Conservation (phyloP, 2,113 vertebrate genomes). For the Sander vitreus region DNA sequence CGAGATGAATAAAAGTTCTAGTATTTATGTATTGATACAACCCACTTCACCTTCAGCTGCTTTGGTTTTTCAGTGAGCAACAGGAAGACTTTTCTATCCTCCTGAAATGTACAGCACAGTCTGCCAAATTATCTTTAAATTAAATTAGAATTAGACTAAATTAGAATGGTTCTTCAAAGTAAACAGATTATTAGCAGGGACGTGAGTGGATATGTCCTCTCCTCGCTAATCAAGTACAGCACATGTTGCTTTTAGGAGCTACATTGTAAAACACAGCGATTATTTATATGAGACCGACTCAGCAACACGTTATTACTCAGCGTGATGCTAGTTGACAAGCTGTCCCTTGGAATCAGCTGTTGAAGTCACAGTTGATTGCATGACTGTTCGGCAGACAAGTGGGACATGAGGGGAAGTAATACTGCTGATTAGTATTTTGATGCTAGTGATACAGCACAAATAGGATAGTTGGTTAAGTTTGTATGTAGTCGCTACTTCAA, state of each 20-base stretch:
- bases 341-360: slow-evolving; percentile 70
- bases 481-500: neutral
- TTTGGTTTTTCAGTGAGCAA: slow-evolving; percentile 1
- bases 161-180: slow-evolving; percentile 17
- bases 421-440: slow-evolving; percentile 37
- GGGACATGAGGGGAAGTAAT: slow-evolving; percentile 32
- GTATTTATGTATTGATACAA: slow-evolving; percentile 11
- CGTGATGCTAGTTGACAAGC: slow-evolving; percentile 72
- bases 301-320: slow-evolving; percentile 64
- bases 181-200: slow-evolving; percentile 41
- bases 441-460: neutral
- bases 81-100: neutral
- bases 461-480: neutral
- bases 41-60: slow-evolving; percentile 4
- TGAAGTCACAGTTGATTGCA: slow-evolving; percentile 62
- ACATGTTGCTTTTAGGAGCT: slow-evolving; percentile 29
- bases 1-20: too few species aligned
- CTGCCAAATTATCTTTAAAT: slow-evolving; percentile 32
- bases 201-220: slow-evolving; percentile 22
- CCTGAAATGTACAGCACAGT: neutral
- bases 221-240: slow-evolving; percentile 40
- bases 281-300: slow-evolving; percentile 54
- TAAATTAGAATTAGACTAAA: slow-evolving; percentile 21
- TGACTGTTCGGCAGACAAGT: slow-evolving; percentile 57
- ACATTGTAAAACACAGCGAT: slow-evolving; percentile 47